These are phyloP conservation scores for Cyanocitta stelleri DNA, from an alignment of 2,113 vertebrate genomes.

Conservation along the genomic window DNA sequence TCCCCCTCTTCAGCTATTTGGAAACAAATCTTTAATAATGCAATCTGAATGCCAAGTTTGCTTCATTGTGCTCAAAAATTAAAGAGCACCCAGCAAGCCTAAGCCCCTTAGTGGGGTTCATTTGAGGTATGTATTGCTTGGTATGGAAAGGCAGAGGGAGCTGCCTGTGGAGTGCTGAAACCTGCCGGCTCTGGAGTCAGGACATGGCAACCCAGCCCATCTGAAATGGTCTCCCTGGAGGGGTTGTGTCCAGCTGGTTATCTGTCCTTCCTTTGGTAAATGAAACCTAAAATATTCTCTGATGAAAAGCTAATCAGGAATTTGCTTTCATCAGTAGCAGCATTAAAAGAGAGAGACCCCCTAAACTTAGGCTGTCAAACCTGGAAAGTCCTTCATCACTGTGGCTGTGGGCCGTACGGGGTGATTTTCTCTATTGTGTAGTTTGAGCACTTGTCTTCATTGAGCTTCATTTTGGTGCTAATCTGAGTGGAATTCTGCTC, in stretches of 20 bases:
- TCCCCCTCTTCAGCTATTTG: not conserved
- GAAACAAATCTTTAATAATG: not conserved
- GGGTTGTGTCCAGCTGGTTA: not conserved
- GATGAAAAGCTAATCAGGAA: not conserved
- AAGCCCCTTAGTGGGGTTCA: not conserved
- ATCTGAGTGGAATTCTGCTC: not conserved
- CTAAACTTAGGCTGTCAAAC: not conserved
- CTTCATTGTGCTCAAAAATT: not conserved
- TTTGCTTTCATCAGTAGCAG: not conserved
- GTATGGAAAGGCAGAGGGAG: not conserved
- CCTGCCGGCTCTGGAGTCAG: not conserved
- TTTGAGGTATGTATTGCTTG: fast-evolving
- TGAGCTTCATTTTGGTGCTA: not conserved
- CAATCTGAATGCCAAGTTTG: not conserved
- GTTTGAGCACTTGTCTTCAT: not conserved
- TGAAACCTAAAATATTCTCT: not conserved
- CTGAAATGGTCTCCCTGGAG: not conserved
- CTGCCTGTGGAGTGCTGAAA: not conserved
- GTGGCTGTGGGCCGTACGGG: not conserved
- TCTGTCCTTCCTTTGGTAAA: not conserved
- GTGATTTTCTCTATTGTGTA: not conserved
- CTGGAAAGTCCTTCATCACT: not conserved
- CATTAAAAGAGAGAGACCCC: not conserved
- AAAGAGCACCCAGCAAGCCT: not conserved
- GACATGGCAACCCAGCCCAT: not conserved